phyloP scores from a whole-genome alignment of 2,113 vertebrate species.

The Istiophorus platypterus region DNA sequence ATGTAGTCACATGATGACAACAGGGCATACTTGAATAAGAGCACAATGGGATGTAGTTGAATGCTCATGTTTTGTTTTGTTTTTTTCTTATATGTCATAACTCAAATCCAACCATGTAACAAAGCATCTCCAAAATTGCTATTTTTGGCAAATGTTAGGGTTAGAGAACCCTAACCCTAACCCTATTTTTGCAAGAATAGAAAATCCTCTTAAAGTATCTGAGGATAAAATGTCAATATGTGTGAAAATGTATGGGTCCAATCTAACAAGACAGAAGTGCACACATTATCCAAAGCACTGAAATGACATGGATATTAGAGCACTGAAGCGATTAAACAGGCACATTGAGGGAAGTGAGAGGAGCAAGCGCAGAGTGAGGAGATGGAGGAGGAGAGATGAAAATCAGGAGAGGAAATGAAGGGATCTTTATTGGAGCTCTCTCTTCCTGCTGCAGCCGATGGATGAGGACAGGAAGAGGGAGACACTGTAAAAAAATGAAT shows the following conservation, averaged over 20 bases:
- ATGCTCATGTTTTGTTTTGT: too few relatives aligned
- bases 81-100: too few relatives aligned
- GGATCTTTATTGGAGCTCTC: conserved; percentile 84
- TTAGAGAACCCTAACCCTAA: too few relatives aligned
- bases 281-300: conserved; percentile 5
- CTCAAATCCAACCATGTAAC: too few relatives aligned
- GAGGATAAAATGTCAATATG: neutral
- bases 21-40: neutral
- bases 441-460: conserved; percentile 84
- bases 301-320: conserved; percentile 4
- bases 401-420: conserved; percentile 89
- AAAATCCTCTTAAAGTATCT: too few relatives aligned
- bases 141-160: too few relatives aligned
- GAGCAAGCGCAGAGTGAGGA: conserved; percentile 1
- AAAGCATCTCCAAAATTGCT: too few relatives aligned
- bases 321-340: conserved; percentile 29
- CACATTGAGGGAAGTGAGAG: conserved; percentile 28
- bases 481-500: neutral
- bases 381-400: conserved; percentile 73
- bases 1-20: neutral
- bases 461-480: conserved; percentile 18
- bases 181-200: too few relatives aligned
- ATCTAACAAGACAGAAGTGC: neutral
- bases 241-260: neutral
- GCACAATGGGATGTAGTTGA: too few relatives aligned